A percentile compares a stretch with the other conserved stretches of the same genome.
These are phyloP conservation scores for Heliconius sara DNA, from an alignment of 2,888 invertebrate species.

Conservation along the genomic window DNA sequence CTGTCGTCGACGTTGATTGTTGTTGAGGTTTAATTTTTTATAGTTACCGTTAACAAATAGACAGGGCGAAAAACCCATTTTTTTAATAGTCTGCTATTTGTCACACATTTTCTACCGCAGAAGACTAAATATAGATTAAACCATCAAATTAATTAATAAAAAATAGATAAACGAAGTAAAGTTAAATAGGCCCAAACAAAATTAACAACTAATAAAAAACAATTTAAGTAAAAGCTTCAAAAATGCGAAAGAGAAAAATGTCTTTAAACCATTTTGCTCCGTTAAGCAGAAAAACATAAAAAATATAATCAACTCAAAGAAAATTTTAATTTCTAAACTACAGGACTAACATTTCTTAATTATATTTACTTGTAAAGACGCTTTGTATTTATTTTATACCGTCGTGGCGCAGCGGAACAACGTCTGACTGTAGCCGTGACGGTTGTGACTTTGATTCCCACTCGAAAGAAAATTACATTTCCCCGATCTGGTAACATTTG, in stretches of 20 bases:
- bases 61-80: neutral
- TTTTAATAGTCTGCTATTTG: neutral
- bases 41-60: too few relatives aligned
- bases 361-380: neutral
- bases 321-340: neutral
- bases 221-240: neutral
- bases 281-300: neutral
- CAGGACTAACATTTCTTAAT: neutral
- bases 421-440: too few relatives aligned
- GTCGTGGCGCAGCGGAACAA: too few relatives aligned
- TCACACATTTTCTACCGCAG: neutral
- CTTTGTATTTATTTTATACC: too few relatives aligned
- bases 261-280: neutral
- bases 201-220: neutral
- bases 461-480: too few relatives aligned
- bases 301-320: neutral
- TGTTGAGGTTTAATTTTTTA: too few relatives aligned
- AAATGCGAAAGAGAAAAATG: neutral
- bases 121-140: neutral
- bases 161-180: neutral
- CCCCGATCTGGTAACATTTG: too few relatives aligned
- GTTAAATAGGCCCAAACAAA: neutral
- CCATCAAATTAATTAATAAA: neutral
- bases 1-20: neutral
- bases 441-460: too few relatives aligned